Conservation (phyloP, 2,113 vertebrate genomes). For the Ochotona curzoniae region DNA sequence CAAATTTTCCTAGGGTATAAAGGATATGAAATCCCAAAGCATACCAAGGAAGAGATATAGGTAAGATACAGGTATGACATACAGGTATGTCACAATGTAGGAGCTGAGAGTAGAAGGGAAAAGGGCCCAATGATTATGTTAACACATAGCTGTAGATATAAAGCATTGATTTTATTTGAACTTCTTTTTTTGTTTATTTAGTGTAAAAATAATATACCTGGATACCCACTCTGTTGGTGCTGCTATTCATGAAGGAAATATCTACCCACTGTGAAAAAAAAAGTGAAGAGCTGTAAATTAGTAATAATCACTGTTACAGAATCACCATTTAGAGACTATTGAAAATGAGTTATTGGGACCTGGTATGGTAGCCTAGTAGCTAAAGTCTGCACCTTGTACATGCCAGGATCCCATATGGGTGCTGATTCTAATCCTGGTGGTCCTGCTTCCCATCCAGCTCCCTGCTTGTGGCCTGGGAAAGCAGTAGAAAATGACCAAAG, state of each 20-base stretch:
- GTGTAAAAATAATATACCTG: neutral
- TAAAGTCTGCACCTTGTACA: too few species aligned
- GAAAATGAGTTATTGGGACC: neutral
- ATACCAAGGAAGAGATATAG: neutral
- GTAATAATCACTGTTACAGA: neutral
- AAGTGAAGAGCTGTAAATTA: constrained; percentile 11
- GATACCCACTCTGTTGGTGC: neutral
- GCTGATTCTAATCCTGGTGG: too few species aligned
- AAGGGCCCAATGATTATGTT: neutral
- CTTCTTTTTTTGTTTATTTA: neutral
- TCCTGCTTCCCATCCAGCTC: too few species aligned
- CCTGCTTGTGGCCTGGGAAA: too few species aligned
- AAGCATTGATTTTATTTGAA: neutral
- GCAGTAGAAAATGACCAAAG: too few species aligned
- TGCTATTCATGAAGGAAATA: constrained; percentile 11
- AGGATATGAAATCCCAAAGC: neutral
- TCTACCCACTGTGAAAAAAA: neutral
- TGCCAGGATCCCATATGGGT: too few species aligned
- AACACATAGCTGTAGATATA: neutral
- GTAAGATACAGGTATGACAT: too few species aligned
- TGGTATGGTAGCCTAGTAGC: too few species aligned
- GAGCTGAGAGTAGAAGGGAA: neutral
- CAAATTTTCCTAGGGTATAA: neutral
- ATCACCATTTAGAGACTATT: neutral
- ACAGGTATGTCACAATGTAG: neutral